Evolutionary conservation across 2,797 vertebrate genomes (phyloP).

Genomic region (Sciurus vulgaris): DNA sequence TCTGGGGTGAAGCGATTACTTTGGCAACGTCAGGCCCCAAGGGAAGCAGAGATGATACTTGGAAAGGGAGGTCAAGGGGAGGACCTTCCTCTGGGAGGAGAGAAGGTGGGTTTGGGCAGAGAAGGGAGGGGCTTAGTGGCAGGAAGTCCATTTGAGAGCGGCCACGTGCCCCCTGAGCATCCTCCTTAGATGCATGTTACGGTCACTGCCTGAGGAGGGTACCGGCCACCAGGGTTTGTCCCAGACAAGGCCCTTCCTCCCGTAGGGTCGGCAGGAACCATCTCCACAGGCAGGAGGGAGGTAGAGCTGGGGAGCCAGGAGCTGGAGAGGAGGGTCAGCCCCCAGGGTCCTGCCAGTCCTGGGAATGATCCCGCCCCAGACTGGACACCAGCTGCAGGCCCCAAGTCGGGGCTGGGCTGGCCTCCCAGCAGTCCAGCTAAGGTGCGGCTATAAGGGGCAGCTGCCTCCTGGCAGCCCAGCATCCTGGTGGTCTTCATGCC

Average conservation of each 20-base stretch:
- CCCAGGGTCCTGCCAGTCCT: too few relatives aligned
- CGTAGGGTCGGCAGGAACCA: background rate
- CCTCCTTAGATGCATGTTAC: background rate
- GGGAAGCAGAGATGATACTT: background rate
- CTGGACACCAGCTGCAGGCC: background rate
- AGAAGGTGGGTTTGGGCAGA: too few relatives aligned
- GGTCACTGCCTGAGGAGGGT: background rate
- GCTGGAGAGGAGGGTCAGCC: background rate
- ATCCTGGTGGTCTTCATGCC: background rate
- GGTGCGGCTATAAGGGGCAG: background rate
- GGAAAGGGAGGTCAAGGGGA: background rate
- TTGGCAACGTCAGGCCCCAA: background rate
- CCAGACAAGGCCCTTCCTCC: background rate
- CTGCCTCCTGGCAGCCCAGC: background rate
- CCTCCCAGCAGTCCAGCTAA: too few relatives aligned
- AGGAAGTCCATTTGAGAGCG: background rate
- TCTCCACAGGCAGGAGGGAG: background rate
- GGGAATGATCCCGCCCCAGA: background rate
- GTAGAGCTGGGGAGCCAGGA: background rate
- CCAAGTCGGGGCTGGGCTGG: background rate
- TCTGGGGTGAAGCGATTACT: background rate
- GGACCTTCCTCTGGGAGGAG: background rate
- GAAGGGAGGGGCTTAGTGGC: too few relatives aligned
- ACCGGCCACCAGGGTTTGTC: background rate
- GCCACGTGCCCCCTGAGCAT: fast-evolving